These are phyloP conservation scores for Ricordea florida DNA, from an alignment of 92 coral and sea anemone species.

Conservation along the genomic window DNA sequence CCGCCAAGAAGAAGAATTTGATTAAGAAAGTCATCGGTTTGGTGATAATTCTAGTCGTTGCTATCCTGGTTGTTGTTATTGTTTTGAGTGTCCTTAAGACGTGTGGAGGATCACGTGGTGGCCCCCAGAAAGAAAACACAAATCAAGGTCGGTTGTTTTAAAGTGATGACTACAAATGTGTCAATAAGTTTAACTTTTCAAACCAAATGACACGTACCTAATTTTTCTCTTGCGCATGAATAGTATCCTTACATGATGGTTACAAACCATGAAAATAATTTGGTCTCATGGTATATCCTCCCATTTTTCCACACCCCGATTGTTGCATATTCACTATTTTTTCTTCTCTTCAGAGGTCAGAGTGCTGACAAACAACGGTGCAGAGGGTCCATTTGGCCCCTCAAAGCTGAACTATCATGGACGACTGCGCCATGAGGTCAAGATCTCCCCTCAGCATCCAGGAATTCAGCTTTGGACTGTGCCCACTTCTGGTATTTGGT, in stretches of 20 bases:
- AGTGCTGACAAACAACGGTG: constrained; percentile 73
- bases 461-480: constrained; percentile 95
- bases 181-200: neutral
- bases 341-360: constrained; percentile 55
- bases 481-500: constrained; percentile 88
- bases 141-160: constrained; percentile 8
- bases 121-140: neutral
- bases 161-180: too few species aligned
- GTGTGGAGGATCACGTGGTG: constrained; percentile 41
- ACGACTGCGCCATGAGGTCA: constrained; percentile 73
- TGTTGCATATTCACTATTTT: neutral
- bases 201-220: too few species aligned
- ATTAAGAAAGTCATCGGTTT: constrained; percentile 50
- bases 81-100: constrained; percentile 68
- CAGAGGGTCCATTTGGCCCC: constrained; percentile 81
- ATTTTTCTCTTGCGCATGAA: too few species aligned
- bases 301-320: too few species aligned
- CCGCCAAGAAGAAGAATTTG: neutral
- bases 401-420: constrained; percentile 63
- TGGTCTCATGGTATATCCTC: too few species aligned
- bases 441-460: constrained; percentile 35
- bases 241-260: too few species aligned
- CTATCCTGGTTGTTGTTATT: constrained; percentile 48
- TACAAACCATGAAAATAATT: too few species aligned
- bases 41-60: constrained; percentile 51